These are phyloP conservation scores for Ophthalmolycus amberensis DNA, from an alignment of 2,113 vertebrate genomes.

Conservation along the genomic window DNA sequence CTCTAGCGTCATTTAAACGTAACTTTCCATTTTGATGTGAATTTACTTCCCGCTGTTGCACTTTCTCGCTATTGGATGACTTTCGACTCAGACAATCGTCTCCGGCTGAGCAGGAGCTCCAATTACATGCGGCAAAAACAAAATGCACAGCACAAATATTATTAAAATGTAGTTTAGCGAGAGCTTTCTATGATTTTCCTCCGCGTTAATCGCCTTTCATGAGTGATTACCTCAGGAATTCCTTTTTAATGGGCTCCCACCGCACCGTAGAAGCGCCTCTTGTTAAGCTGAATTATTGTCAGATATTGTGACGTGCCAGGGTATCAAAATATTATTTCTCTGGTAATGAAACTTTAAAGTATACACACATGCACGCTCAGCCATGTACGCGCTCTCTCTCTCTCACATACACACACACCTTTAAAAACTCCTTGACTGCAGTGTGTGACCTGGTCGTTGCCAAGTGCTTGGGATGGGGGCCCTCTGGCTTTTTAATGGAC, in stretches of 20 bases:
- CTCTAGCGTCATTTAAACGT: conserved; percentile 2
- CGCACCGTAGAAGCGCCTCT: conserved; percentile 38
- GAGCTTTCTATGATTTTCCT: conserved; percentile 24
- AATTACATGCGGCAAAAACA: conserved; percentile 10
- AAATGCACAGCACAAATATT: conserved; percentile 30
- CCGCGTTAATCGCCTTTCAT: conserved; percentile 61
- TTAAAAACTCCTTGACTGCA: conserved; percentile 70
- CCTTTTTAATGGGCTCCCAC: conserved; percentile 57
- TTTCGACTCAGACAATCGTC: conserved; percentile 12
- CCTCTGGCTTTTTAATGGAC: conserved; percentile 87
- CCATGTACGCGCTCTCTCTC: background rate
- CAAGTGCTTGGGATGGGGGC: conserved; percentile 81
- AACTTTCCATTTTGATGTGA: conserved; percentile 1
- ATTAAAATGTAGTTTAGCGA: conserved; percentile 35
- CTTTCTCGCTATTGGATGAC: conserved; percentile 10
- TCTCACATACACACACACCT: conserved; percentile 32
- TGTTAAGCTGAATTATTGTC: conserved; percentile 60
- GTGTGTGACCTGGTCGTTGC: conserved; percentile 72
- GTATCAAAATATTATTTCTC: conserved; percentile 69
- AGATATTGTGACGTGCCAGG: conserved; percentile 49
- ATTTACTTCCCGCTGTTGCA: background rate
- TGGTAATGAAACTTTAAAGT: conserved; percentile 23
- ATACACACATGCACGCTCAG: background rate
- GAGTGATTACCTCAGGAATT: conserved; percentile 67
- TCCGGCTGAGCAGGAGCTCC: conserved; percentile 19